Percentiles rank a stretch among this genome's conserved stretches.
Evolutionary conservation across 2,888 invertebrate genomes (phyloP).

Genomic region (Octonoba sinensis): DNA sequence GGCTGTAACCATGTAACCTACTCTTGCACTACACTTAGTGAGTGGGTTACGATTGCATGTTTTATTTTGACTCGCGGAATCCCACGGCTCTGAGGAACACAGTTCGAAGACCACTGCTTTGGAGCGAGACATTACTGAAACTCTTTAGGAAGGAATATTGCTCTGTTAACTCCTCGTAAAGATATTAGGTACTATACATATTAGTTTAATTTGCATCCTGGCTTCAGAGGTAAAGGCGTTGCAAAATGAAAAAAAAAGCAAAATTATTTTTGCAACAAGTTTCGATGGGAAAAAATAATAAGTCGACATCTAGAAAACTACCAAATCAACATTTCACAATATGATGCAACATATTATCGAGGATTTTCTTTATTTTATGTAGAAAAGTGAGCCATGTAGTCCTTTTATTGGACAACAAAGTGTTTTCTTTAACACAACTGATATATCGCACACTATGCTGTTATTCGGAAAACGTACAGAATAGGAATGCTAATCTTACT

Average conservation of each 20-base stretch:
- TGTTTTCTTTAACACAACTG: slow-evolving; percentile 36
- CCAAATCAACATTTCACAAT: slow-evolving; percentile 25
- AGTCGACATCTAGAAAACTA: slow-evolving; percentile 9
- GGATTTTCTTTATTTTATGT: slow-evolving; percentile 1
- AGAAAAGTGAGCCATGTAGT: slow-evolving; percentile 8
- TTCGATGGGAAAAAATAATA: background rate
- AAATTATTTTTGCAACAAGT: background rate
- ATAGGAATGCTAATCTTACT: slow-evolving; percentile 9
- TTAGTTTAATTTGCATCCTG: slow-evolving; percentile 23
- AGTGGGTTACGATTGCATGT: too few species aligned
- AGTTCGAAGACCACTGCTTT: too few species aligned
- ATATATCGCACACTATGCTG: slow-evolving; percentile 38
- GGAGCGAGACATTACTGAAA: background rate
- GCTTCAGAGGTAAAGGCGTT: slow-evolving; percentile 49
- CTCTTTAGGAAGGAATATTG: background rate
- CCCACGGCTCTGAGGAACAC: too few species aligned
- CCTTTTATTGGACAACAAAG: slow-evolving; percentile 24
- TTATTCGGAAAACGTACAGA: slow-evolving; percentile 40
- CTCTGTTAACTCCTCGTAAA: too few species aligned
- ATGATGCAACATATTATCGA: slow-evolving; percentile 15
- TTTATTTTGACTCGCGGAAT: too few species aligned
- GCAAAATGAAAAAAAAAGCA: background rate
- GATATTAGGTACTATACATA: too few species aligned
- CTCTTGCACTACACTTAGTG: too few species aligned
- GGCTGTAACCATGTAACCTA: too few species aligned